These are phyloP conservation scores for Pseudomyrmex sp. DNA, from an alignment of 1,140 invertebrate genomes.

Conservation along the genomic window DNA sequence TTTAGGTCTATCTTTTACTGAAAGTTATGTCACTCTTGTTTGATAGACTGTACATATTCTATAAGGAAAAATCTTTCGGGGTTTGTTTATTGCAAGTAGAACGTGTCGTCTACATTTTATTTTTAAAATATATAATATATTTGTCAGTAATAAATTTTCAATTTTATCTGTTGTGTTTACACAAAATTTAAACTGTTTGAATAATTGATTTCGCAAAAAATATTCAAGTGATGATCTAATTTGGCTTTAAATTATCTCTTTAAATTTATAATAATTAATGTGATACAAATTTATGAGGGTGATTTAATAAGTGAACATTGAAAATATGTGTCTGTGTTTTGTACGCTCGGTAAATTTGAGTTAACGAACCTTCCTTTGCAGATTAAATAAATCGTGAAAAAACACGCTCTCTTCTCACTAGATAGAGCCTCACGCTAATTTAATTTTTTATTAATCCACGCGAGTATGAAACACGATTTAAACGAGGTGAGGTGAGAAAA, in stretches of 20 bases:
- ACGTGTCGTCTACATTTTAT: constrained; percentile 14
- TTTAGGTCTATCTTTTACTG: no score
- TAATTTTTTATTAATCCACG: constrained; percentile 46
- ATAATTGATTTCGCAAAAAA: neutral
- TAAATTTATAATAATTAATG: constrained; percentile 15
- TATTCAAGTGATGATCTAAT: neutral
- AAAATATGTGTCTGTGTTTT: neutral
- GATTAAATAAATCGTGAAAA: constrained; percentile 22
- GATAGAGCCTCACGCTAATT: constrained; percentile 32
- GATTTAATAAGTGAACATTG: constrained; percentile 16
- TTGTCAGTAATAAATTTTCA: neutral
- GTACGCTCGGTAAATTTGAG: neutral
- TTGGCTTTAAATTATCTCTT: neutral
- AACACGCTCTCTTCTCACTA: constrained; percentile 8
- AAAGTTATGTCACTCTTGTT: no score
- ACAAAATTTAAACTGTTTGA: neutral
- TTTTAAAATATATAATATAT: neutral
- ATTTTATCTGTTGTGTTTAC: neutral
- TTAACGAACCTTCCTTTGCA: constrained; percentile 38
- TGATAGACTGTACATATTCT: neutral
- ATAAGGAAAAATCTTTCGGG: neutral
- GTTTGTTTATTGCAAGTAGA: neutral
- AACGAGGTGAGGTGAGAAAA: neutral
- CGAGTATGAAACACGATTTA: constrained; percentile 32
- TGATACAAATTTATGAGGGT: neutral